Conservation (phyloP, 2,888 invertebrate species). For the Cerastoderma edule region DNA sequence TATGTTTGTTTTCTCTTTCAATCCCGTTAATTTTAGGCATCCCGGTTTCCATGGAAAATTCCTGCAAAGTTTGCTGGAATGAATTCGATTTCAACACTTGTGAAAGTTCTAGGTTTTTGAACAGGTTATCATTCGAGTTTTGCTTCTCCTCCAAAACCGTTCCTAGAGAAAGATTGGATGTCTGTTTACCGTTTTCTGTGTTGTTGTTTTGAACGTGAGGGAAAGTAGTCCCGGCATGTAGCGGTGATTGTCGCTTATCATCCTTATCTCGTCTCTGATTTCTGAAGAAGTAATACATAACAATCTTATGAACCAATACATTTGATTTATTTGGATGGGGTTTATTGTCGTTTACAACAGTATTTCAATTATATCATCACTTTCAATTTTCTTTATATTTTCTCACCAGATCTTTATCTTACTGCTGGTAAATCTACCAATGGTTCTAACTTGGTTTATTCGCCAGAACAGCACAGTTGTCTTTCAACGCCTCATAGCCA, state of each 20-base stretch:
- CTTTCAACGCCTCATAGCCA: too few species aligned
- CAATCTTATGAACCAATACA: too few species aligned
- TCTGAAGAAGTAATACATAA: too few species aligned
- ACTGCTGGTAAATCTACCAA: too few species aligned
- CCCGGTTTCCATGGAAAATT: not conserved
- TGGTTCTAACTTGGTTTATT: too few species aligned
- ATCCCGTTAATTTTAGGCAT: not conserved
- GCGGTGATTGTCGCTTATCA: not conserved
- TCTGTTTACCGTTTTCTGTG: too few species aligned
- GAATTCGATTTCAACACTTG: not conserved
- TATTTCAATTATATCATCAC: too few species aligned
- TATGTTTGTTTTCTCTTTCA: not conserved
- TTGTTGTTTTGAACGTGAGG: not conserved
- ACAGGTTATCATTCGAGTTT: constrained; percentile 13
- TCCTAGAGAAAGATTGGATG: not conserved
- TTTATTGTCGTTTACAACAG: too few species aligned
- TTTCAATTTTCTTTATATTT: too few species aligned
- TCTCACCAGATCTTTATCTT: too few species aligned
- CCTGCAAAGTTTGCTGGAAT: constrained; percentile 1
- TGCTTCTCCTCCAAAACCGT: constrained; percentile 28
- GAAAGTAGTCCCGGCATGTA: not conserved
- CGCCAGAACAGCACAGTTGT: too few species aligned
- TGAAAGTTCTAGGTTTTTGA: constrained; percentile 6
- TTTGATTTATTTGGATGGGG: too few species aligned
- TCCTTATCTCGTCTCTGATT: not conserved